phyloP scores from a whole-genome alignment of 2,888 invertebrate species.

The Dinocampus coccinellae region DNA sequence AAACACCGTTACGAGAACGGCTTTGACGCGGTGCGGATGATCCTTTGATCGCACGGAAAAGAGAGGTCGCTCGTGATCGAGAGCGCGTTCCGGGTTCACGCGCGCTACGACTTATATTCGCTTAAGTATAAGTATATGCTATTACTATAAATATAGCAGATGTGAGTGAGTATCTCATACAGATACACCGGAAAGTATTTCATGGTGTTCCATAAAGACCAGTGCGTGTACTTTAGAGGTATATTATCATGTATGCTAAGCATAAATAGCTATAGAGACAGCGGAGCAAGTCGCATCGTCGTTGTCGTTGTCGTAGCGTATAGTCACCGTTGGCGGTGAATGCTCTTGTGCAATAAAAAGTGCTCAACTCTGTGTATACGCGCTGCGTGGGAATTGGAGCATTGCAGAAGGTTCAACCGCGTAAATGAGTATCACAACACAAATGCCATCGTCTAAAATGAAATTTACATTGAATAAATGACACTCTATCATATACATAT shows the following conservation, averaged over 20 bases:
- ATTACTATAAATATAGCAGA: not conserved
- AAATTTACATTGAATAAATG: not conserved
- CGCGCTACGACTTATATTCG: constrained; percentile 29
- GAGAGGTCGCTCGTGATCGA: constrained; percentile 34
- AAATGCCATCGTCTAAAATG: not conserved
- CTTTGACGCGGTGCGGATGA: constrained; percentile 35
- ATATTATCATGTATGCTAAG: not conserved
- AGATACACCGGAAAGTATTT: not conserved
- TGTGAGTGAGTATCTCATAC: not conserved
- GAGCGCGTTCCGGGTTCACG: constrained; percentile 45
- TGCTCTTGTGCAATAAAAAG: constrained; percentile 3
- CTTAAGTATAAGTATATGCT: constrained; percentile 6
- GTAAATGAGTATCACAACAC: constrained; percentile 21
- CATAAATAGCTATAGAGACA: constrained; percentile 25
- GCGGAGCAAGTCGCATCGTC: constrained; percentile 4
- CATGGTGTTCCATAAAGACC: constrained; percentile 17
- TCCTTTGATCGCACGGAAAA: constrained; percentile 34
- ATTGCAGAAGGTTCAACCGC: constrained; percentile 44
- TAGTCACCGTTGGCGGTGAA: not conserved
- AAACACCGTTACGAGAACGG: constrained; percentile 35
- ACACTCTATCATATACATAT: not conserved
- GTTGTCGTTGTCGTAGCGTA: not conserved
- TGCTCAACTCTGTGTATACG: constrained; percentile 5
- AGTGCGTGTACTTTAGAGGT: constrained; percentile 21
- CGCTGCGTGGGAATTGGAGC: constrained; percentile 65